Evolutionary conservation across 2,888 invertebrate species (phyloP).

Genomic region (Tetragonisca angustula): DNA sequence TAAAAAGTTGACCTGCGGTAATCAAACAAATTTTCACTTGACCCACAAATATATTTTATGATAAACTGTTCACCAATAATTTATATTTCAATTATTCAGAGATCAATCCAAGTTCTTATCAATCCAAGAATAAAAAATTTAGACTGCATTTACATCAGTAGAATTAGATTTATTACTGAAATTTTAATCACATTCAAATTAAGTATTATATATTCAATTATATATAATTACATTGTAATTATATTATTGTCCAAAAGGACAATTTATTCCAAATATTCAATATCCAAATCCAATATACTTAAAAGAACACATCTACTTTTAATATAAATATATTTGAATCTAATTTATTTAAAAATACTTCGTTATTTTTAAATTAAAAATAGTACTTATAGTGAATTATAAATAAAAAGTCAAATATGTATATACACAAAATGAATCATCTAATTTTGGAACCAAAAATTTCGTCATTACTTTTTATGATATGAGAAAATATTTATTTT

Average conservation of each 20-base stretch:
- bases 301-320: neutral
- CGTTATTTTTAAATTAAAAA: neutral
- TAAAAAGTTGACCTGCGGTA: slow-evolving; percentile 34
- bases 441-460: neutral
- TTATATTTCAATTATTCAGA: neutral
- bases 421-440: neutral
- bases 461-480: neutral
- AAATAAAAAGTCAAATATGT: slow-evolving; percentile 4
- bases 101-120: slow-evolving; percentile 14
- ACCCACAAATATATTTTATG: slow-evolving; percentile 29
- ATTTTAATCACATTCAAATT: slow-evolving; percentile 7
- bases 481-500: neutral
- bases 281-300: too few species aligned
- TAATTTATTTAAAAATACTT: slow-evolving; percentile 11
- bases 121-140: slow-evolving; percentile 1
- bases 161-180: neutral
- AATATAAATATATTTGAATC: slow-evolving; percentile 9
- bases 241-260: too few species aligned
- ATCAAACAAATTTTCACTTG: slow-evolving; percentile 52
- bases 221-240: too few species aligned
- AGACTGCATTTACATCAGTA: neutral
- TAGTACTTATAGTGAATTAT: neutral
- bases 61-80: neutral
- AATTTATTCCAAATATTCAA: too few species aligned
- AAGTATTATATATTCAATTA: too few species aligned